Evolutionary conservation across 1,140 invertebrate genomes (phyloP).

Genomic region (Brachionus koreanus): DNA sequence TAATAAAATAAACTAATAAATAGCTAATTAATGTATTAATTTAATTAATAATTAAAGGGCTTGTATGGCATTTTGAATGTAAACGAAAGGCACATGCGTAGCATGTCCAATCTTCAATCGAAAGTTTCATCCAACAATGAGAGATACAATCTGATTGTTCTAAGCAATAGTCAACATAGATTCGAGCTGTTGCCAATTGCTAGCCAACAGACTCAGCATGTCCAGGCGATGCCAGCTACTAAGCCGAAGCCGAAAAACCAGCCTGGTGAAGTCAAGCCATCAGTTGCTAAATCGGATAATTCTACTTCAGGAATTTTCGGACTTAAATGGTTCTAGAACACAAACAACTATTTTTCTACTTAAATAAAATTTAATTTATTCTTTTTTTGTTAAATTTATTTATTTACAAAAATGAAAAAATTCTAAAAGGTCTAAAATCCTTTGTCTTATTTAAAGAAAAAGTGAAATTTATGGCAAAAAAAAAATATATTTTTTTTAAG

Average conservation of each 20-base stretch:
- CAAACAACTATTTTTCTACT: not conserved
- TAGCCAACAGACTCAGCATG: slow-evolving; percentile 38
- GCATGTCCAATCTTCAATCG: not conserved
- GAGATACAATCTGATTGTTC: slow-evolving; percentile 33
- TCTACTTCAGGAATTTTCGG: not conserved
- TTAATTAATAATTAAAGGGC: not conserved
- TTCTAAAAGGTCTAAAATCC: slow-evolving; percentile 20
- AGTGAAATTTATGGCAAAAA: not conserved
- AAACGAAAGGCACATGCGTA: slow-evolving; percentile 12
- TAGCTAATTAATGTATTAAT: not conserved
- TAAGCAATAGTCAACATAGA: not conserved
- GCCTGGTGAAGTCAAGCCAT: not conserved
- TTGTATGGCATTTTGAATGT: slow-evolving; percentile 25
- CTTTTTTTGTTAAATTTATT: not conserved
- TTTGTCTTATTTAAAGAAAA: not conserved
- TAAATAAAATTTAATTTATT: not conserved
- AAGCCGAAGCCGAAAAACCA: not conserved
- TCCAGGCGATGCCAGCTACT: not conserved
- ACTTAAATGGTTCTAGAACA: slow-evolving; percentile 38
- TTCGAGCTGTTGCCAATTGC: slow-evolving; percentile 37
- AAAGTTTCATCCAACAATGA: not conserved
- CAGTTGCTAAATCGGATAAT: not conserved
- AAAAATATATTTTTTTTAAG: not conserved
- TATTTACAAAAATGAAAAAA: not conserved
- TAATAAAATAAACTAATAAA: not conserved